A percentile compares a stretch with the other conserved stretches of the same genome.
Conservation (phyloP, 1,140 invertebrate genomes). For the Elymnias hypermnestra region DNA sequence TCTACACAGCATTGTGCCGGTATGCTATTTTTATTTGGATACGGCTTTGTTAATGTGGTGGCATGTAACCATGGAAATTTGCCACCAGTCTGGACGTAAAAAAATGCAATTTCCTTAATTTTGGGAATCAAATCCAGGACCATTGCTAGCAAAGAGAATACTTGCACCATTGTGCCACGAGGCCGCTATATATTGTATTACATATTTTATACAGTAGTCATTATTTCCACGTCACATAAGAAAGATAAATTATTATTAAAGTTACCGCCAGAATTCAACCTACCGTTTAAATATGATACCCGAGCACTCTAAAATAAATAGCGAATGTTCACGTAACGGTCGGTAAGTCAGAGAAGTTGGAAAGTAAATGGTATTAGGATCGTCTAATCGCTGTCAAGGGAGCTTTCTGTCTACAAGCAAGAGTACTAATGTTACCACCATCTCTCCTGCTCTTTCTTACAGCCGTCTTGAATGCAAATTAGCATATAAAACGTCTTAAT, state of each 20-base stretch:
- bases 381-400: slow-evolving; percentile 5
- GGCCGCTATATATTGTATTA: too few species aligned
- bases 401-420: slow-evolving; percentile 1
- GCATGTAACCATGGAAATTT: too few species aligned
- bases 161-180: too few species aligned
- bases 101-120: too few species aligned
- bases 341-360: slow-evolving; percentile 64
- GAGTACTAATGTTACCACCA: slow-evolving; percentile 4
- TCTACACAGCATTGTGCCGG: too few species aligned
- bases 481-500: not conserved
- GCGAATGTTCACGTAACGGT: slow-evolving; percentile 58
- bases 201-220: too few species aligned
- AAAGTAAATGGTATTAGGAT: slow-evolving; percentile 72
- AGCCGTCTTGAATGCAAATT: slow-evolving; percentile 7
- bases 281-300: slow-evolving; percentile 42
- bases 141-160: too few species aligned
- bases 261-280: slow-evolving; percentile 13
- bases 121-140: too few species aligned
- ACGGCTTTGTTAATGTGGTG: too few species aligned
- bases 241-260: slow-evolving; percentile 9
- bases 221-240: too few species aligned
- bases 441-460: not conserved
- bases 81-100: too few species aligned
- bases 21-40: too few species aligned
- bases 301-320: slow-evolving; percentile 62